These are phyloP conservation scores for Diorhabda sublineata DNA, from an alignment of 1,140 invertebrate species.

Conservation along the genomic window DNA sequence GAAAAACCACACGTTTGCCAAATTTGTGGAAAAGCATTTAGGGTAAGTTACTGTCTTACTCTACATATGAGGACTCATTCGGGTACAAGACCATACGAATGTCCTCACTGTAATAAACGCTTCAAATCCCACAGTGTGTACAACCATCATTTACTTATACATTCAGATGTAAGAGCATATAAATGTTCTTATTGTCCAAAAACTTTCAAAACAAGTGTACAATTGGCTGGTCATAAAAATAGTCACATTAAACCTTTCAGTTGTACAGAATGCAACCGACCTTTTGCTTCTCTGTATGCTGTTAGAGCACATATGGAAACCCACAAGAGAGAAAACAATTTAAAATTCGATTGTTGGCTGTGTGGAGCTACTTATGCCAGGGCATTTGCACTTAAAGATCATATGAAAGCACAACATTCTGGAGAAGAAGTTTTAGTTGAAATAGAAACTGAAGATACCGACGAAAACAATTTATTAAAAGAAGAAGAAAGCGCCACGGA, in stretches of 20 bases:
- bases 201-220: constrained; percentile 70
- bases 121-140: constrained; percentile 73
- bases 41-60: constrained; percentile 73
- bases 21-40: constrained; percentile 73
- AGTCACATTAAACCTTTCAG: constrained; percentile 73
- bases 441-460: constrained; percentile 6
- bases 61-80: constrained; percentile 75
- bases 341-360: constrained; percentile 64
- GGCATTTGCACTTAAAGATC: constrained; percentile 65
- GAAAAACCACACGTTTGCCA: constrained; percentile 76
- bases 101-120: constrained; percentile 65
- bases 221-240: constrained; percentile 70
- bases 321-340: constrained; percentile 63
- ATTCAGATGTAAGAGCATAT: constrained; percentile 66
- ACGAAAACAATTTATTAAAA: too few relatives aligned
- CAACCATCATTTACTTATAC: constrained; percentile 67
- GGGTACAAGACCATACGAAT: constrained; percentile 67
- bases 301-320: constrained; percentile 67
- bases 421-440: constrained; percentile 23
- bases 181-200: constrained; percentile 68
- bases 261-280: constrained; percentile 66
- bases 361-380: constrained; percentile 71
- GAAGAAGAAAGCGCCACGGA: too few relatives aligned
- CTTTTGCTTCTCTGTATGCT: constrained; percentile 69
- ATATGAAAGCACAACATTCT: constrained; percentile 59